Evolutionary conservation across 2,888 invertebrate species (phyloP).

Genomic region (Agonopterix subpropinquella): DNA sequence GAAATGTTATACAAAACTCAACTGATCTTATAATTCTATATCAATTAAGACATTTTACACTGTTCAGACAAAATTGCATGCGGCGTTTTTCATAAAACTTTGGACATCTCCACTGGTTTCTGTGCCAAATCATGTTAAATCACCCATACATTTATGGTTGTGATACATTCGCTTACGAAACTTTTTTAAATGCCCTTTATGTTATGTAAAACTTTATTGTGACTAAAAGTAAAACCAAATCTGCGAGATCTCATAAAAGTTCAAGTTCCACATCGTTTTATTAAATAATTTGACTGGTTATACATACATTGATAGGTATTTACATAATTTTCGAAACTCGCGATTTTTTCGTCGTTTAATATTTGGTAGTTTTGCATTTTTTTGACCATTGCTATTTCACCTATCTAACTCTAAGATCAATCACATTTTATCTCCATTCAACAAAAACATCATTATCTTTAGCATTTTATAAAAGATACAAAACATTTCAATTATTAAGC

Average conservation of each 20-base stretch:
- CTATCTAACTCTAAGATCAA: slow-evolving; percentile 62
- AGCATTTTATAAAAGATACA: slow-evolving; percentile 70
- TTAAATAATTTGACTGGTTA: slow-evolving; percentile 11
- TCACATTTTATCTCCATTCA: slow-evolving; percentile 62
- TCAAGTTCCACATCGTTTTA: no score
- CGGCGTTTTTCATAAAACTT: slow-evolving; percentile 4
- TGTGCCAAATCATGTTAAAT: slow-evolving; percentile 1
- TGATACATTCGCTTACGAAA: no score
- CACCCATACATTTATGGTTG: no score
- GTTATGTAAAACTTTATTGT: no score
- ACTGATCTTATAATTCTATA: slow-evolving; percentile 48
- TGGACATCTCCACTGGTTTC: slow-evolving; percentile 1
- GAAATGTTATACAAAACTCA: slow-evolving; percentile 70
- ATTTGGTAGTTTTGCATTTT: slow-evolving; percentile 25
- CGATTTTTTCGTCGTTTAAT: slow-evolving; percentile 14
- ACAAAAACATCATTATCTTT: slow-evolving; percentile 55
- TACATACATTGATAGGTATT: slow-evolving; percentile 17
- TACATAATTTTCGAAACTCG: slow-evolving; percentile 28
- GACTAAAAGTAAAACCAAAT: background rate
- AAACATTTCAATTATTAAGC: slow-evolving; percentile 61
- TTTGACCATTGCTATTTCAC: slow-evolving; percentile 34
- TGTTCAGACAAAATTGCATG: slow-evolving; percentile 9
- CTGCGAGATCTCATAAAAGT: slow-evolving; percentile 15
- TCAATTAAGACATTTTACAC: slow-evolving; percentile 15
- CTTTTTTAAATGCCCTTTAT: no score